These are phyloP conservation scores for Clupea harengus DNA, from an alignment of 2,113 vertebrate species.

Conservation along the genomic window DNA sequence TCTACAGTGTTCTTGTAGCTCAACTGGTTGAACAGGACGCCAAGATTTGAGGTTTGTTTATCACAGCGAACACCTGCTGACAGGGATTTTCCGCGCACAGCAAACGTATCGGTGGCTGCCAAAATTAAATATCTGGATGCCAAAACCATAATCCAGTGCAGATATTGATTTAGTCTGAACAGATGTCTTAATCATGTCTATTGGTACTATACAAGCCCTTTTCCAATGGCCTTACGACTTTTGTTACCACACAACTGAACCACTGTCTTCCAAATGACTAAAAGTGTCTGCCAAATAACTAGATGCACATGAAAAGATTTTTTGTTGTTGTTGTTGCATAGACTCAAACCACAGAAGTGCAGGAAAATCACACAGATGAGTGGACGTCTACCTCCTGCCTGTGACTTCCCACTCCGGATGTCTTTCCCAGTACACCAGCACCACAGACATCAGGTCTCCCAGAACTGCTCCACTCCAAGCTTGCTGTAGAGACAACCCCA, in stretches of 20 bases:
- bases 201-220: background rate
- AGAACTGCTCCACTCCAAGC: conserved; percentile 52
- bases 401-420: conserved; percentile 55
- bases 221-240: background rate
- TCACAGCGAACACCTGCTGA: conserved; percentile 3
- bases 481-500: conserved; percentile 47
- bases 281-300: background rate
- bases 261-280: background rate
- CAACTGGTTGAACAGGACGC: conserved; percentile 11
- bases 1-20: background rate
- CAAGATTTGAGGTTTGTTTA: conserved; percentile 13
- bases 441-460: conserved; percentile 57
- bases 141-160: background rate
- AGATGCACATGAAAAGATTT: background rate
- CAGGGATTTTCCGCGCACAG: background rate
- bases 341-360: background rate
- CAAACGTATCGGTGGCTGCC: background rate
- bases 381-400: conserved; percentile 55
- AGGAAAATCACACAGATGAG: background rate
- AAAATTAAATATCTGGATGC: background rate
- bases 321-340: background rate
- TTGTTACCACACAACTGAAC: background rate
- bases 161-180: background rate
- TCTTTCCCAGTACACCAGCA: conserved; percentile 63
- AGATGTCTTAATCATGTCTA: background rate